A percentile compares a stretch with the other conserved stretches of the same genome.
Evolutionary conservation across 2,888 invertebrate species (phyloP).

Genomic region (Orthosia cruda): DNA sequence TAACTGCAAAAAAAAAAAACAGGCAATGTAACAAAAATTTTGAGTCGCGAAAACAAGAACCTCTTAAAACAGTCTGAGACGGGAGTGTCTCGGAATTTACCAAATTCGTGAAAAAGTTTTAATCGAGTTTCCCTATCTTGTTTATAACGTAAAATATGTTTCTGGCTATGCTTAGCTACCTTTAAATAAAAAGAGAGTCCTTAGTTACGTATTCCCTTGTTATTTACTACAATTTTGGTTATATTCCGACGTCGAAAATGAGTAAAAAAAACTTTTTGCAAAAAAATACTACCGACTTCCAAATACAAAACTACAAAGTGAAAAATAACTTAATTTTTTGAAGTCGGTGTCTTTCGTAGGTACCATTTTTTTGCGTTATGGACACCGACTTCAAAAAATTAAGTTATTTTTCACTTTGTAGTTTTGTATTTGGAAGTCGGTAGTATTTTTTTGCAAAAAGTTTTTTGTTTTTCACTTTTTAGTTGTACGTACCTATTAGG

Average conservation of each 20-base stretch:
- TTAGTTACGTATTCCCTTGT: slow-evolving; percentile 8
- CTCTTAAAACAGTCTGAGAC: slow-evolving; percentile 34
- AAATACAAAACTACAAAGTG: too few species aligned
- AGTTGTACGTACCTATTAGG: too few species aligned
- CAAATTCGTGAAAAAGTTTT: slow-evolving; percentile 68
- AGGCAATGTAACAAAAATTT: slow-evolving; percentile 36
- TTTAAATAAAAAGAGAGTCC: slow-evolving; percentile 18
- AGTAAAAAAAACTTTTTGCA: too few species aligned
- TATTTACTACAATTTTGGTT: slow-evolving; percentile 22
- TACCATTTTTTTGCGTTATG: too few species aligned
- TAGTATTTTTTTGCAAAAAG: too few species aligned
- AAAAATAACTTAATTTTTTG: too few species aligned
- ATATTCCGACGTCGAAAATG: slow-evolving; percentile 21
- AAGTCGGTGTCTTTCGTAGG: too few species aligned
- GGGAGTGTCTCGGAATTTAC: slow-evolving; percentile 52
- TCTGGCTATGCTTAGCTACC: slow-evolving; percentile 23
- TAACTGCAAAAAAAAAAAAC: slow-evolving; percentile 44
- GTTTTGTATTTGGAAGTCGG: too few species aligned
- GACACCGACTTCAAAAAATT: too few species aligned
- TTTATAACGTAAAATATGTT: slow-evolving; percentile 57
- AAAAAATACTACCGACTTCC: too few species aligned
- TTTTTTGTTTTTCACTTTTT: too few species aligned
- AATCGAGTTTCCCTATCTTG: slow-evolving; percentile 66
- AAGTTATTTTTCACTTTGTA: too few species aligned
- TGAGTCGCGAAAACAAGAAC: slow-evolving; percentile 25